Conservation (phyloP, 1,140 invertebrate genomes). For the Drosophila lacteicornis region DNA sequence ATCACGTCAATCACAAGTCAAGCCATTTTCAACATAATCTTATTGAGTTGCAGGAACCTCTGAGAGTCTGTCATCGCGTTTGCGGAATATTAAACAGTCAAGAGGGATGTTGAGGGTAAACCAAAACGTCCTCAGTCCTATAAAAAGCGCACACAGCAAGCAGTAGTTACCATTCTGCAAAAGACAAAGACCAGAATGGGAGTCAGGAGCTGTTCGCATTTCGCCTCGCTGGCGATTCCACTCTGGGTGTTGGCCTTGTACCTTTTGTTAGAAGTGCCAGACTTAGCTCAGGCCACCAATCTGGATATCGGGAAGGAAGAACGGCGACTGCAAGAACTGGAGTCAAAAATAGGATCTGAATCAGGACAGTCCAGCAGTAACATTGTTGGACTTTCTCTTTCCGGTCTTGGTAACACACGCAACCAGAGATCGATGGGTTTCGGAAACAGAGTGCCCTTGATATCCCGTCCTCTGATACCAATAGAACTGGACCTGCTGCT, state of each 20-base stretch:
- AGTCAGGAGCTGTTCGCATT: constrained; percentile 23
- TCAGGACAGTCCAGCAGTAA: constrained; percentile 7
- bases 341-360: constrained; percentile 28
- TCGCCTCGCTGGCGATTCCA: constrained; percentile 19
- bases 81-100: constrained; percentile 34
- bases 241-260: constrained; percentile 24
- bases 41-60: constrained; percentile 20
- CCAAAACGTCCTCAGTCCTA: not conserved
- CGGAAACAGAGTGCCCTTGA: constrained; percentile 32
- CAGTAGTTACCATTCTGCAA: not conserved
- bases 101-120: not conserved
- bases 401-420: constrained; percentile 20
- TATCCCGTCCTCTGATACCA: constrained; percentile 55
- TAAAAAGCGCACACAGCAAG: constrained; percentile 18
- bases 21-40: constrained; percentile 1
- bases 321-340: constrained; percentile 25
- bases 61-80: not conserved
- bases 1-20: constrained; percentile 45
- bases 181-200: constrained; percentile 32
- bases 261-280: constrained; percentile 19
- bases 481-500: constrained; percentile 78
- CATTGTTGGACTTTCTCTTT: constrained; percentile 4
- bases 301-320: constrained; percentile 24
- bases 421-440: constrained; percentile 30
- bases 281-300: constrained; percentile 4